phyloP scores from a whole-genome alignment of 1,140 invertebrate species.

The Drosophila bocki region DNA sequence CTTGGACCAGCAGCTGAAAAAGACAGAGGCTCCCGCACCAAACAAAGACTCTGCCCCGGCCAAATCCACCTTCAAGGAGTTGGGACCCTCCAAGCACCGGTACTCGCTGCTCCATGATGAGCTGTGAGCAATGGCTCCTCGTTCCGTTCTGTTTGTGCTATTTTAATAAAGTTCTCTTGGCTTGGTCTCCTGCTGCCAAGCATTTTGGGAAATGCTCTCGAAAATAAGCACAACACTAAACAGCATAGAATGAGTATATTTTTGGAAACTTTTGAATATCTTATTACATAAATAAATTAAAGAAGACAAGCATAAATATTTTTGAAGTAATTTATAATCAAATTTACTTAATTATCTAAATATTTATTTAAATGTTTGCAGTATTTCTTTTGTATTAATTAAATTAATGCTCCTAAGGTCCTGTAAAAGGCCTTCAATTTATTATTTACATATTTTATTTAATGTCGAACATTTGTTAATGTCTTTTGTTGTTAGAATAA shows the following conservation, averaged over 20 bases:
- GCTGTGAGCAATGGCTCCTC: conserved; percentile 46
- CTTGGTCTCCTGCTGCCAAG: conserved; percentile 49
- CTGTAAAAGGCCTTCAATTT: background rate
- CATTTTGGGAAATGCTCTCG: conserved; percentile 16
- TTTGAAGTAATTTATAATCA: background rate
- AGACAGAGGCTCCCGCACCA: background rate
- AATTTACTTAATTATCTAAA: background rate
- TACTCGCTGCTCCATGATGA: conserved; percentile 68
- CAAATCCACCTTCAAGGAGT: conserved; percentile 54
- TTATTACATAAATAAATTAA: background rate
- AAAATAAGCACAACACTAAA: conserved; percentile 32
- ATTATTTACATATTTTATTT: background rate
- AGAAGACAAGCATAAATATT: background rate
- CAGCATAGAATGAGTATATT: background rate
- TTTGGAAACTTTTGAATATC: background rate
- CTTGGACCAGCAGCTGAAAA: background rate
- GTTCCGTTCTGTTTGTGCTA: conserved; percentile 28
- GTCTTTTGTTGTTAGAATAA: background rate
- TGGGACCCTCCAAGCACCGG: conserved; percentile 67
- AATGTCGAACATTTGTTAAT: background rate
- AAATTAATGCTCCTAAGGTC: background rate
- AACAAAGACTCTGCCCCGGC: background rate
- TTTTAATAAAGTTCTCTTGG: conserved; percentile 67
- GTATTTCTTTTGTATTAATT: background rate
- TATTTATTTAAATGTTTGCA: background rate